Evolutionary conservation across 1,140 invertebrate genomes (phyloP).

Genomic region (Pararge aegeria): DNA sequence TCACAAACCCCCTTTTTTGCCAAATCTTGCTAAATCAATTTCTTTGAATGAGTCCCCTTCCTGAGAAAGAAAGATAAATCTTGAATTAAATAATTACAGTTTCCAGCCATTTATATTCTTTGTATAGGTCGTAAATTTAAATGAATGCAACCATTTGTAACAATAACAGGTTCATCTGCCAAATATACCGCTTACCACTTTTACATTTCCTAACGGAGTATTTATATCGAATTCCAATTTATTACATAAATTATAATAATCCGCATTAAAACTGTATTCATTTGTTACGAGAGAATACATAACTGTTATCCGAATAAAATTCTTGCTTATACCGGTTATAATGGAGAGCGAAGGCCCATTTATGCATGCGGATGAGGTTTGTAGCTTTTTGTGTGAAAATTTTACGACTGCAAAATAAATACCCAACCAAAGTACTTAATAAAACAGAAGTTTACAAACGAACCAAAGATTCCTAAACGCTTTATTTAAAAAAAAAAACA

Average conservation of each 20-base stretch:
- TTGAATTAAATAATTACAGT: background rate
- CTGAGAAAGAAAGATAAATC: background rate
- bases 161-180: background rate
- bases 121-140: background rate
- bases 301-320: slow-evolving; percentile 7
- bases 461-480: too few species aligned
- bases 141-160: background rate
- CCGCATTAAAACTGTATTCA: slow-evolving; percentile 2
- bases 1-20: too few species aligned
- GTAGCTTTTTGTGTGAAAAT: background rate
- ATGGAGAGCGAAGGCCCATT: background rate
- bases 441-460: too few species aligned
- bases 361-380: background rate
- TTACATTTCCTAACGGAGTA: background rate
- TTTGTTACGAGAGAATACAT: slow-evolving; percentile 6
- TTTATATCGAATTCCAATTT: slow-evolving; percentile 5
- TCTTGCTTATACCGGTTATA: background rate
- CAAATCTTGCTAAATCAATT: too few species aligned
- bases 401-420: background rate
- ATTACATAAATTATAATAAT: slow-evolving; percentile 8
- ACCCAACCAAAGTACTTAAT: background rate
- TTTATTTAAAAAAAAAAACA: too few species aligned
- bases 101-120: slow-evolving; percentile 2
- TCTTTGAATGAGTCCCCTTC: background rate
- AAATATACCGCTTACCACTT: background rate